Base-by-base conservation (phyloP, 2,888 invertebrate genomes). In the Hipparchia semele region DNA sequence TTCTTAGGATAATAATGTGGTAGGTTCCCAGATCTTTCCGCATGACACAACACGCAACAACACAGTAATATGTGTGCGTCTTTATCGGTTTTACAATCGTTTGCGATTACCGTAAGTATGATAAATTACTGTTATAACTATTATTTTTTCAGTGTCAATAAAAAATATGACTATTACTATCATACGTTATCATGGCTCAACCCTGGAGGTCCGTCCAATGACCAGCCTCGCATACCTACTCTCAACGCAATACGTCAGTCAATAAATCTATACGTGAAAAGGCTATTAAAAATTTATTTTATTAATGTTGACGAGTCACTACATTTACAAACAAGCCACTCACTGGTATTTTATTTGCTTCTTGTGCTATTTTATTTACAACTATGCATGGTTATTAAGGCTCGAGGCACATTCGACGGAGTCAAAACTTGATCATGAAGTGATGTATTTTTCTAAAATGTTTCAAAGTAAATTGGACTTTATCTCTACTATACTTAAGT, bases 281-380 rank as follows among this genome's bases (percentile, higher is more conserved):
- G 67, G 71, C 70, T 67, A 76, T 75, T 73, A 75, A 77, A 71
- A 75, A 76, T 71, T 72, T 73, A 76, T 76, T 77, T 77, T 73
- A 78, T 76, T 75, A 75, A 66, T 67, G 73, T 76, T 72, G 68
- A 75, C 65, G 23, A 23, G 23, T 73, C 73, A 67, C 53, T 51
- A 54, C 54, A 71, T 59, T 69, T 71, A 73, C 68, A 71, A 64
- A 71, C 68, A 65, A 73, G 51, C 67, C 58, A 71, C 75, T 59
- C 73, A 73, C 39, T n/a, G 60, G 39, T 69, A 53, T 39, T 71
- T 69, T 69, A 69, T 69, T 69, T 51, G 68, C 51, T 68, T 56
- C 23, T 56, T 13, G 49, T 9, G 53, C 23, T 49, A 23, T 68
- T 60, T 60, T 53, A 68, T 60, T 60, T 53, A 68, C 51, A 59